Conservation (phyloP, 2,888 invertebrate species). For the Eupithecia exiguata region DNA sequence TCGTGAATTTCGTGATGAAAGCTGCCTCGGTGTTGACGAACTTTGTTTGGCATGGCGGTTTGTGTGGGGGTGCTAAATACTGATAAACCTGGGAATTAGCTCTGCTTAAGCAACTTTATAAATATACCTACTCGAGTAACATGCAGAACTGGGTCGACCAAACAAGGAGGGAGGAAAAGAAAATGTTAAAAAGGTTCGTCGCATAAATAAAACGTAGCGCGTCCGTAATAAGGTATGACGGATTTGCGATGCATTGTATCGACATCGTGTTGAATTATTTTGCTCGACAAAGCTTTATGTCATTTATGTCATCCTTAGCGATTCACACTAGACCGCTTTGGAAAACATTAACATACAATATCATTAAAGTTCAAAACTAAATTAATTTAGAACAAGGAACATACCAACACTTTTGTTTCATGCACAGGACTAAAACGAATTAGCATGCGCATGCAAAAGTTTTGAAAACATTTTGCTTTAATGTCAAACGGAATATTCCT, state of each 20-base stretch:
- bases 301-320: too few species aligned
- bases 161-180: neutral
- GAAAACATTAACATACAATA: neutral
- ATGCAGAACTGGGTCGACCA: neutral
- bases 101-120: neutral
- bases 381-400: neutral
- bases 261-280: too few species aligned
- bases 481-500: neutral
- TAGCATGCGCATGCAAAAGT: neutral
- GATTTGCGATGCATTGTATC: too few species aligned
- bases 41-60: slow-evolving; percentile 9
- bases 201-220: too few species aligned
- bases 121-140: neutral
- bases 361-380: neutral
- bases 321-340: too few species aligned
- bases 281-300: too few species aligned
- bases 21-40: neutral
- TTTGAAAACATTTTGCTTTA: neutral
- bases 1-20: slow-evolving; percentile 7
- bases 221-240: neutral
- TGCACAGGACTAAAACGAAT: neutral
- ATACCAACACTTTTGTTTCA: neutral
- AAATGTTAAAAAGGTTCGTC: too few species aligned
- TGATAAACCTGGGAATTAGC: slow-evolving; percentile 4
- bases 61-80: neutral